Percentiles rank a stretch among this genome's conserved stretches.
Evolutionary conservation across 2,888 invertebrate genomes (phyloP).

Genomic region (Pharmacophagus antenor): DNA sequence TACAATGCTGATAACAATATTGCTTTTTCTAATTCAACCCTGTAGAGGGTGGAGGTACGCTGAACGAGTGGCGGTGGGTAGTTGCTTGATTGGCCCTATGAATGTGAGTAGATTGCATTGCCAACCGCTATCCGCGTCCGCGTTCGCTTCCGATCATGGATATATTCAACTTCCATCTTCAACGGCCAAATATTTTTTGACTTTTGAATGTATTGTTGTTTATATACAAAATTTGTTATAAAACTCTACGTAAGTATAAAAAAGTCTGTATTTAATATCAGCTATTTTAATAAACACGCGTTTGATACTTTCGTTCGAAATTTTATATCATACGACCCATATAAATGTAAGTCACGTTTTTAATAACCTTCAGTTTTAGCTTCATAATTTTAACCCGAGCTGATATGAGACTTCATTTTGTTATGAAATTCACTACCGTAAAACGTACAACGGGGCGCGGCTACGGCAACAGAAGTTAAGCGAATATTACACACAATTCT

Average conservation of each 20-base stretch:
- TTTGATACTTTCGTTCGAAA: constrained; percentile 55
- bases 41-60: constrained; percentile 58
- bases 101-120: constrained; percentile 77
- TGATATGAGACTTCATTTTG: constrained; percentile 77
- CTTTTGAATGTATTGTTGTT: neutral
- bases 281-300: constrained; percentile 26
- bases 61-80: constrained; percentile 65
- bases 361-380: constrained; percentile 81
- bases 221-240: too few species aligned
- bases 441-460: constrained; percentile 42
- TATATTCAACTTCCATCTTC: constrained; percentile 29
- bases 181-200: constrained; percentile 6
- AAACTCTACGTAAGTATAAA: constrained; percentile 15
- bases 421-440: constrained; percentile 66
- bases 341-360: constrained; percentile 81
- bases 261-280: constrained; percentile 27
- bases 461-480: constrained; percentile 34
- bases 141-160: constrained; percentile 40
- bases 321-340: constrained; percentile 64
- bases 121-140: constrained; percentile 41
- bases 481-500: constrained; percentile 32
- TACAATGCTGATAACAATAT: neutral
- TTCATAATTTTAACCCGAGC: constrained; percentile 78
- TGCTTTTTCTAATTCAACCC: constrained; percentile 45
- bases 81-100: constrained; percentile 79